A percentile compares a stretch with the other conserved stretches of the same genome.
Evolutionary conservation across 92 coral and sea anemone species (phyloP).

Genomic region (Parazoanthus swiftii): DNA sequence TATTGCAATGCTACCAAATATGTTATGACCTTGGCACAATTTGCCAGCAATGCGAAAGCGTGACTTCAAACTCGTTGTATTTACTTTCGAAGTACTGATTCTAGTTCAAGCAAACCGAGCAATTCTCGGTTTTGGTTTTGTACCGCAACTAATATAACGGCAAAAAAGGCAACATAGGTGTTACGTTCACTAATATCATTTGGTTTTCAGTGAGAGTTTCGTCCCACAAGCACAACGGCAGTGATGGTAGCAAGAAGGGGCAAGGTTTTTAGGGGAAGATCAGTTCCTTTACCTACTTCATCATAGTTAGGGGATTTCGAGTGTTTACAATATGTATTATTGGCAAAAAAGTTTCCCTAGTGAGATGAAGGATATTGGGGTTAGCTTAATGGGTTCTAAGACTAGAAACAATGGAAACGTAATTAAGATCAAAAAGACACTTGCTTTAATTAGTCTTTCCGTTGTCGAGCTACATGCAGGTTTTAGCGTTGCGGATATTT

Average conservation of each 20-base stretch:
- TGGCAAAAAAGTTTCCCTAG: not conserved
- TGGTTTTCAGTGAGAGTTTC: not conserved
- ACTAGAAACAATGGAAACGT: slow-evolving; percentile 1
- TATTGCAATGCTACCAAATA: not conserved
- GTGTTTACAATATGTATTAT: not conserved
- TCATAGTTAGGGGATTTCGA: not conserved
- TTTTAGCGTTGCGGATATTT: too few relatives aligned
- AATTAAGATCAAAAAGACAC: slow-evolving; percentile 1
- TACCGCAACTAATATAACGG: not conserved
- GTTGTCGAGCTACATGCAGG: not conserved
- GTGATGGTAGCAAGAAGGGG: not conserved
- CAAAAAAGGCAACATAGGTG: not conserved
- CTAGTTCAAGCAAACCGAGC: not conserved
- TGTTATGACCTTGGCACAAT: not conserved
- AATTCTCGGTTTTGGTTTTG: not conserved
- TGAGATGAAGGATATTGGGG: not conserved
- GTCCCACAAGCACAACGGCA: not conserved
- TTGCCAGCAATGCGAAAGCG: not conserved
- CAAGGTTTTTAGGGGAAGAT: not conserved
- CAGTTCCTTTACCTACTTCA: not conserved
- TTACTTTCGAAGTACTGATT: not conserved
- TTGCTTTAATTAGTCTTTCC: not conserved
- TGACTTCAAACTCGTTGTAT: not conserved
- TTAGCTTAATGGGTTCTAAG: slow-evolving; percentile 2
- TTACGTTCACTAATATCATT: too few relatives aligned